A percentile compares a stretch with the other conserved stretches of the same genome.
phyloP scores from a whole-genome alignment of 2,113 vertebrate genomes.

The Psilopsiagon aurifrons region DNA sequence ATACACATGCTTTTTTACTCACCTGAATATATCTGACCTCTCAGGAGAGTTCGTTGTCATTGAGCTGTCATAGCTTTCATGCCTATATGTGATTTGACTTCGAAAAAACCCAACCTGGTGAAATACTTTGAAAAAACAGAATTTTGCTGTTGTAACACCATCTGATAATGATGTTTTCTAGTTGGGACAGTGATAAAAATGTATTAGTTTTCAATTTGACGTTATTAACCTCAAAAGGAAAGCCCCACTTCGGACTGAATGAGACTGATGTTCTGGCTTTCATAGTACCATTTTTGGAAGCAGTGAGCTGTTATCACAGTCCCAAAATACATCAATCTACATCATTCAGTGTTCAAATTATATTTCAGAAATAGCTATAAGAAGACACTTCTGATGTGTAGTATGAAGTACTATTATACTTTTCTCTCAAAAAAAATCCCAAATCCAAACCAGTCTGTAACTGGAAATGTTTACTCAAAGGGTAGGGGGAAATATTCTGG shows the following conservation, averaged over 20 bases:
- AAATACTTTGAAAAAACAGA: not conserved
- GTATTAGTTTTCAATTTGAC: not conserved
- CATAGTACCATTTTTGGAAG: not conserved
- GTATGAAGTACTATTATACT: not conserved
- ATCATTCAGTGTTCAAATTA: not conserved
- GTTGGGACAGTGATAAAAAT: not conserved
- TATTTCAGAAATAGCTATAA: not conserved
- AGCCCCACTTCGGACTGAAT: not conserved
- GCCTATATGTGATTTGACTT: not conserved
- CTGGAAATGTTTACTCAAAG: not conserved
- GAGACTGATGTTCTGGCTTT: not conserved
- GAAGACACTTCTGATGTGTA: not conserved
- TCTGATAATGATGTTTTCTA: not conserved
- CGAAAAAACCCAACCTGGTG: not conserved
- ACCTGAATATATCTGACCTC: not conserved
- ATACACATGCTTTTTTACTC: not conserved
- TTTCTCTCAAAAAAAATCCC: not conserved
- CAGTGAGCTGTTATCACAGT: not conserved
- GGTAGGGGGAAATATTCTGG: not conserved
- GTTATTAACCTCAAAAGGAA: not conserved
- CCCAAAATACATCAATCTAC: not conserved
- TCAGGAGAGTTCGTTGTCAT: not conserved
- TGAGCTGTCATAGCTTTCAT: not conserved
- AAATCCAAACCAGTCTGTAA: not conserved
- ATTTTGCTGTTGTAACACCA: not conserved